These are phyloP conservation scores for Eucera pruinosa DNA, from an alignment of 2,888 invertebrate species.

Conservation along the genomic window DNA sequence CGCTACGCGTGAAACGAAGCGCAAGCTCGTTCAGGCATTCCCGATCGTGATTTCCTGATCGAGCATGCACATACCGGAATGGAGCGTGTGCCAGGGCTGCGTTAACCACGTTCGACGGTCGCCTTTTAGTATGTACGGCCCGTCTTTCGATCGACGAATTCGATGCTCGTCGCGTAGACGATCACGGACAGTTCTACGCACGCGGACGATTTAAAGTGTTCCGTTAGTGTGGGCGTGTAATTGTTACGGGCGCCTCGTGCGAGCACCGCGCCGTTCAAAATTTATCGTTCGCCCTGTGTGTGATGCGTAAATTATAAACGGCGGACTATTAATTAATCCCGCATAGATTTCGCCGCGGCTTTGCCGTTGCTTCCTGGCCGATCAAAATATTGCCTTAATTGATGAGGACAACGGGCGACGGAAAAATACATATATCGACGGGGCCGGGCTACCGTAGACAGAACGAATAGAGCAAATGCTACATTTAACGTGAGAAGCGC, in stretches of 20 bases:
- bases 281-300: constrained; percentile 51
- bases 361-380: constrained; percentile 46
- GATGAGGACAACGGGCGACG: constrained; percentile 42
- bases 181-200: constrained; percentile 22
- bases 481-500: constrained; percentile 57
- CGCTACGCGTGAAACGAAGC: constrained; percentile 44
- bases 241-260: constrained; percentile 59
- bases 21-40: no score
- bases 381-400: constrained; percentile 64
- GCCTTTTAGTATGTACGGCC: constrained; percentile 60
- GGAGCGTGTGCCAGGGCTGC: constrained; percentile 54
- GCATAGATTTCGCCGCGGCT: constrained; percentile 60
- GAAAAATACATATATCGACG: constrained; percentile 39
- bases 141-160: constrained; percentile 55
- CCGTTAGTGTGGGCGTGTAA: constrained; percentile 44
- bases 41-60: constrained; percentile 75
- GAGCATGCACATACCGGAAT: constrained; percentile 18
- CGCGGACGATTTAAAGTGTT: constrained; percentile 53
- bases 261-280: constrained; percentile 35
- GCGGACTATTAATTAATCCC: constrained; percentile 61
- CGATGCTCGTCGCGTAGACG: constrained; percentile 64
- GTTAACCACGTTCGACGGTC: constrained; percentile 41
- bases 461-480: constrained; percentile 52
- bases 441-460: constrained; percentile 4
- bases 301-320: constrained; percentile 63